Percentiles rank a stretch among this genome's conserved stretches.
phyloP scores from a whole-genome alignment of 2,113 vertebrate genomes.

The Triplophysa dalaica region DNA sequence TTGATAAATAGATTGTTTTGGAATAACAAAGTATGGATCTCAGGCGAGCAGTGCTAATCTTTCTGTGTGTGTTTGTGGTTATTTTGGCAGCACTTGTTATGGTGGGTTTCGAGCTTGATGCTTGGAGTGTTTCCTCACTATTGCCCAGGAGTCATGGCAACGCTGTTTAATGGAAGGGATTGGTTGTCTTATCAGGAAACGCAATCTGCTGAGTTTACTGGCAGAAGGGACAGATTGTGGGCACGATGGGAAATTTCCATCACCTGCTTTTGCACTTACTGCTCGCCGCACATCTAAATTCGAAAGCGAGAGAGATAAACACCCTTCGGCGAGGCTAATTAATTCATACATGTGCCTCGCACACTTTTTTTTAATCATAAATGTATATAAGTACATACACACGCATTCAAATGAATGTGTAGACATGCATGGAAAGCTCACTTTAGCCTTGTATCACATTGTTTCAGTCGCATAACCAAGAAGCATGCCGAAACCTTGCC shows the following conservation, averaged over 20 bases:
- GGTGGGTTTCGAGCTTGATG: constrained; percentile 1
- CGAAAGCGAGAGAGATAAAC: constrained; percentile 16
- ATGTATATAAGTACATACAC: constrained; percentile 1
- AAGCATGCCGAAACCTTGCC: constrained; percentile 17
- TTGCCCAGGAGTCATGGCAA: constrained; percentile 33
- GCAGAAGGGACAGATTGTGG: constrained; percentile 44
- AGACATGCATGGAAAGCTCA: not conserved
- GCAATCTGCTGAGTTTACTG: constrained; percentile 51
- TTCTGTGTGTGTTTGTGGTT: not conserved
- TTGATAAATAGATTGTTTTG: not conserved
- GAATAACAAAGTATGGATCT: too few relatives aligned
- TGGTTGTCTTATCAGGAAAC: constrained; percentile 58
- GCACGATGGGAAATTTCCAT: constrained; percentile 43
- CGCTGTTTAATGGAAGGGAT: constrained; percentile 47
- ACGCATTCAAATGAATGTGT: not conserved
- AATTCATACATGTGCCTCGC: constrained; percentile 16
- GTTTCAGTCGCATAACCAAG: not conserved
- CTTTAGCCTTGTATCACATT: not conserved
- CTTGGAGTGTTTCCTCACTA: constrained; percentile 33
- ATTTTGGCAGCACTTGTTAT: not conserved
- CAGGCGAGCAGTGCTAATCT: not conserved
- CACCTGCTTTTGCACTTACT: constrained; percentile 46
- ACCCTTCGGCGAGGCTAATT: constrained; percentile 17
- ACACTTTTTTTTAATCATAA: not conserved
- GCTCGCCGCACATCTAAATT: constrained; percentile 24